A percentile compares a stretch with the other conserved stretches of the same genome.
Conservation (phyloP, 2,888 invertebrate species). For the Drosophila vallismaia region DNA sequence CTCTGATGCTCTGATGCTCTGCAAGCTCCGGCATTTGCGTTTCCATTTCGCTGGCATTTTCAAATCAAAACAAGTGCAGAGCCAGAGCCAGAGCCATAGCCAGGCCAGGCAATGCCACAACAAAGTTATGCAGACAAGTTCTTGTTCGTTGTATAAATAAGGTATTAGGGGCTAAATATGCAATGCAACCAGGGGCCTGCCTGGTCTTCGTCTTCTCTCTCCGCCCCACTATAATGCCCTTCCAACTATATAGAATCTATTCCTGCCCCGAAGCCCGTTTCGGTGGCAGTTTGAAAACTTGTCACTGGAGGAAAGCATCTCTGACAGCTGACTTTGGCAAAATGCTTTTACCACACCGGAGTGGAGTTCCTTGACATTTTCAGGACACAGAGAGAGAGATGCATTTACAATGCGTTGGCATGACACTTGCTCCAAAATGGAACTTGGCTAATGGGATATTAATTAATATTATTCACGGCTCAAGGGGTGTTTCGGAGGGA, state of each 20-base stretch:
- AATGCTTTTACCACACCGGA: slow-evolving; percentile 2
- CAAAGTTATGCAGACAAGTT: slow-evolving; percentile 27
- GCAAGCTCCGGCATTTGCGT: slow-evolving; percentile 7
- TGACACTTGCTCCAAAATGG: neutral
- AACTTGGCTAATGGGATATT: slow-evolving; percentile 27
- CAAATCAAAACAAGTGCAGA: slow-evolving; percentile 31
- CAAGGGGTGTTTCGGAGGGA: neutral
- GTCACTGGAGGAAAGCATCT: slow-evolving; percentile 15
- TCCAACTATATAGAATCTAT: neutral
- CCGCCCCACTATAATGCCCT: neutral
- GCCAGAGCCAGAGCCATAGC: neutral
- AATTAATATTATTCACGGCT: slow-evolving; percentile 27
- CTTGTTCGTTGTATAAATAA: slow-evolving; percentile 27
- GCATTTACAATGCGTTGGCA: slow-evolving; percentile 17
- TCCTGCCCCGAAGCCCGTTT: neutral
- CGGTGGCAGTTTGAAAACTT: slow-evolving; percentile 28
- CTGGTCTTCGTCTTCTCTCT: no score
- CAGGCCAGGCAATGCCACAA: neutral
- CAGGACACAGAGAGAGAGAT: slow-evolving; percentile 16
- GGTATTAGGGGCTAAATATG: slow-evolving; percentile 12
- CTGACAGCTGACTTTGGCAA: slow-evolving; percentile 19
- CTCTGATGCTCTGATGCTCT: neutral
- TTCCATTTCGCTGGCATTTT: slow-evolving; percentile 21
- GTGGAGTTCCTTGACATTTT: slow-evolving; percentile 30
- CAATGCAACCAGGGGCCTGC: neutral